These are phyloP conservation scores for Thalassophryne amazonica DNA, from an alignment of 2,797 vertebrate genomes.

Conservation along the genomic window DNA sequence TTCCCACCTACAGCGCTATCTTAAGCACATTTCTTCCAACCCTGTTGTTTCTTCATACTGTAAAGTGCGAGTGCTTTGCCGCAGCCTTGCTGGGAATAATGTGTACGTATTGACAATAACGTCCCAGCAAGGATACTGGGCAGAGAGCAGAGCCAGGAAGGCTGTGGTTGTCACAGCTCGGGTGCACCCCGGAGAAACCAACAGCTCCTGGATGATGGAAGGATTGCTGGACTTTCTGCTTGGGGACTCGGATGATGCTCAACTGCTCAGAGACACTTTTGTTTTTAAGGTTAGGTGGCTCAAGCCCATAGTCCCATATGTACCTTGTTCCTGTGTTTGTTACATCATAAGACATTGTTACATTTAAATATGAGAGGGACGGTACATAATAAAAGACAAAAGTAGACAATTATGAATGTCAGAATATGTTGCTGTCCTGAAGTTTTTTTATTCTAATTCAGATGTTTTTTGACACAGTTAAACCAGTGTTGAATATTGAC, in stretches of 20 bases:
- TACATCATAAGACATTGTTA: background rate
- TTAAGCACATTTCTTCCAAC: slow-evolving; percentile 70
- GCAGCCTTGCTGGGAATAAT: slow-evolving; percentile 87
- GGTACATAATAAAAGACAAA: no score
- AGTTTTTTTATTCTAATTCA: no score
- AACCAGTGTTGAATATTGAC: no score
- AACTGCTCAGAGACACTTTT: slow-evolving; percentile 85
- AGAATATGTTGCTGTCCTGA: no score
- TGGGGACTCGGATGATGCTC: slow-evolving; percentile 81
- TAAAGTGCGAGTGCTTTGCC: slow-evolving; percentile 82
- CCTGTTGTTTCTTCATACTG: slow-evolving; percentile 76
- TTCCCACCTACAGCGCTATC: slow-evolving; percentile 84
- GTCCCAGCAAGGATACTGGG: slow-evolving; percentile 37
- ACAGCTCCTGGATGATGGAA: slow-evolving; percentile 91
- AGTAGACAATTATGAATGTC: no score
- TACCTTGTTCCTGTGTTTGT: background rate
- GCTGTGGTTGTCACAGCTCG: slow-evolving; percentile 87
- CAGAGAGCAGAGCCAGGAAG: slow-evolving; percentile 68
- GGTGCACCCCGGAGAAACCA: slow-evolving; percentile 90
- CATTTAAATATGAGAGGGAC: background rate
- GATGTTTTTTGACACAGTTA: no score
- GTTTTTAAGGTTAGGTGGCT: slow-evolving; percentile 82
- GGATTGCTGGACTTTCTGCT: slow-evolving; percentile 91
- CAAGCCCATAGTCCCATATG: background rate
- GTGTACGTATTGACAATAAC: slow-evolving; percentile 88